Percentiles rank a stretch among this genome's conserved stretches.
phyloP scores from a whole-genome alignment of 2,888 invertebrate genomes.

The Caenorhabditis drosophilae region DNA sequence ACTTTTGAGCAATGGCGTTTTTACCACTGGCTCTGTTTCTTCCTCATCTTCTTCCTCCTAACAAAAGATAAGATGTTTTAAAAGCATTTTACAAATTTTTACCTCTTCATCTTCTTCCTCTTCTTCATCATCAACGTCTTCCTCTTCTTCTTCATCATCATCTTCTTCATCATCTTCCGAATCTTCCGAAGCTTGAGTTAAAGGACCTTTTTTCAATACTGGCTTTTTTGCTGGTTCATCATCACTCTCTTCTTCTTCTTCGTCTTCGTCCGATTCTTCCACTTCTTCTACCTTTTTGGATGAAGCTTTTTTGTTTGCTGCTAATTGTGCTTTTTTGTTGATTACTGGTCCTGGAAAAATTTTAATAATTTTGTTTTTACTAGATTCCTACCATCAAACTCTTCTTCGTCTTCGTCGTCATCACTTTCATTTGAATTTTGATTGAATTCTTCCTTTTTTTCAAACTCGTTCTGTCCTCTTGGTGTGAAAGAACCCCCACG shows the following conservation, averaged over 20 bases:
- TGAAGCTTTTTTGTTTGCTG: conserved; percentile 13
- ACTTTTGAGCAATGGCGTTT: conserved; percentile 35
- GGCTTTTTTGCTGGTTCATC: neutral
- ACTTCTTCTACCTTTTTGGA: neutral
- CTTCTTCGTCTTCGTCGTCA: conserved; percentile 1
- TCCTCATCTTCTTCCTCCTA: conserved; percentile 48
- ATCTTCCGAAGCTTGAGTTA: conserved; percentile 20
- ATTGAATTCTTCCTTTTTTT: neutral
- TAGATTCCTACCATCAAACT: neutral
- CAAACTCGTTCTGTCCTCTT: too few species aligned
- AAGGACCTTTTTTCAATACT: conserved; percentile 8
- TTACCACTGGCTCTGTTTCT: conserved; percentile 33
- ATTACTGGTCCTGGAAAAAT: too few species aligned
- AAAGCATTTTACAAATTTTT: neutral
- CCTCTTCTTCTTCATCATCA: conserved; percentile 43
- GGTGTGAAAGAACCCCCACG: conserved; percentile 40
- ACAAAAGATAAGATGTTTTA: neutral
- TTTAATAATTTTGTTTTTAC: neutral
- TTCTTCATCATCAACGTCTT: conserved; percentile 36
- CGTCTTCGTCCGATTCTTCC: conserved; percentile 23
- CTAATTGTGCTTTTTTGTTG: conserved; percentile 1
- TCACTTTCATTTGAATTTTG: conserved; percentile 1
- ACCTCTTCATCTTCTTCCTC: conserved; percentile 44
- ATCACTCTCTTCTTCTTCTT: conserved; percentile 15
- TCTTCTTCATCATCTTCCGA: conserved; percentile 38